These are phyloP conservation scores for Ruditapes philippinarum DNA, from an alignment of 1,140 invertebrate genomes.

Conservation along the genomic window DNA sequence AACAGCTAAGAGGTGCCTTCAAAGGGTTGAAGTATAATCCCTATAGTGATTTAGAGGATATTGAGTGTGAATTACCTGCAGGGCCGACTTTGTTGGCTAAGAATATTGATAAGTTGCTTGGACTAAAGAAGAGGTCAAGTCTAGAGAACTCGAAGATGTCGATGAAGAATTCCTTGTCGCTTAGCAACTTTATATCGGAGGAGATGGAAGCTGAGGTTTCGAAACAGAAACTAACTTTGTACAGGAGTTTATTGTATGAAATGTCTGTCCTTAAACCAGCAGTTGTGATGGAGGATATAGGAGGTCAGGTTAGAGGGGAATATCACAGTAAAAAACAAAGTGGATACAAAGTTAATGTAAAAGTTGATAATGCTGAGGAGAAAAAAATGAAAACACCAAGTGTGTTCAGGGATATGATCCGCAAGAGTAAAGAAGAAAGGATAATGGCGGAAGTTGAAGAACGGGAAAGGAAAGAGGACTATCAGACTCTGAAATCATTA, in stretches of 20 bases:
- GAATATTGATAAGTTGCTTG: slow-evolving; percentile 79
- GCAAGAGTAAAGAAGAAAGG: slow-evolving; percentile 3
- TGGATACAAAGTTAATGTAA: not conserved
- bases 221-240: slow-evolving; percentile 78
- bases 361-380: not conserved
- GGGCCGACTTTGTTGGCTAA: slow-evolving; percentile 76
- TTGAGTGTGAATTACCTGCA: slow-evolving; percentile 74
- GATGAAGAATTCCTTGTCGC: slow-evolving; percentile 48
- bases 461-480: slow-evolving; percentile 17
- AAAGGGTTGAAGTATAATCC: slow-evolving; percentile 26
- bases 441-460: slow-evolving; percentile 1
- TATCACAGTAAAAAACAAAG: not conserved
- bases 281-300: slow-evolving; percentile 59
- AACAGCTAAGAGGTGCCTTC: slow-evolving; percentile 35
- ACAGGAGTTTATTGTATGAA: slow-evolving; percentile 77
- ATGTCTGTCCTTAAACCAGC: slow-evolving; percentile 55
- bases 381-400: slow-evolving; percentile 21
- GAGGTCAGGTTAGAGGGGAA: not conserved
- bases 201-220: slow-evolving; percentile 77
- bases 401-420: slow-evolving; percentile 1
- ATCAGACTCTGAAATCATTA: slow-evolving; percentile 5
- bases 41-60: slow-evolving; percentile 2
- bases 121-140: slow-evolving; percentile 73
- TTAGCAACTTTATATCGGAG: slow-evolving; percentile 78
- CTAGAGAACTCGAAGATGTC: not conserved